Conservation (phyloP, 2,888 invertebrate genomes). For the Pheosia tremula region DNA sequence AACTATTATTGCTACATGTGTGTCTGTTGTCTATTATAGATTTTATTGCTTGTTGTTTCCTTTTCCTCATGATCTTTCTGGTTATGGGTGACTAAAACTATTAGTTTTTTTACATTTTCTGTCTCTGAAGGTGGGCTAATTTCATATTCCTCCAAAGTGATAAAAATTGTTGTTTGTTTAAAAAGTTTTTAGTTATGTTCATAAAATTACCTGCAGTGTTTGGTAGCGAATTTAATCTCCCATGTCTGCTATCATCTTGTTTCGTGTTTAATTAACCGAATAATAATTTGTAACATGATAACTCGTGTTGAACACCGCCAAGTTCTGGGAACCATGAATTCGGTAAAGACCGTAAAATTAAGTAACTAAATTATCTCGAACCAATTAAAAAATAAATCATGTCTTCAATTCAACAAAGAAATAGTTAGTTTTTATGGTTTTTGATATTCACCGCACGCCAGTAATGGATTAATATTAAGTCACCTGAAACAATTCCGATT, state of each 20-base stretch:
- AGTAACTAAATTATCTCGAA: neutral
- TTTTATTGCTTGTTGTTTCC: neutral
- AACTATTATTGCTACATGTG: neutral
- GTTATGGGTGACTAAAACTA: neutral
- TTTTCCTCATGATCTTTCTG: neutral
- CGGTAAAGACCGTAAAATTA: conserved; percentile 17
- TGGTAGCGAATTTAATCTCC: neutral
- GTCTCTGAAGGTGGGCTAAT: neutral
- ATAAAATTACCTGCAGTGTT: neutral
- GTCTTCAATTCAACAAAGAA: no score
- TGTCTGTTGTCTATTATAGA: neutral
- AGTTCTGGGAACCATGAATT: conserved; percentile 27
- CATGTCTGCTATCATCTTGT: conserved; percentile 21
- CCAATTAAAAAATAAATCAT: neutral
- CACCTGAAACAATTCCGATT: neutral
- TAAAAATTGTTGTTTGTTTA: no score
- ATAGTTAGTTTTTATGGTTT: no score
- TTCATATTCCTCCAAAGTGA: neutral
- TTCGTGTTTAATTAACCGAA: conserved; percentile 33
- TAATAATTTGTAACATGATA: conserved; percentile 37
- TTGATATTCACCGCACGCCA: no score
- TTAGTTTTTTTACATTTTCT: neutral
- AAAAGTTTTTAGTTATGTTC: neutral
- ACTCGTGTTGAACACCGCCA: conserved; percentile 21
- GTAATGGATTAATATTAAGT: neutral